phyloP scores from a whole-genome alignment of 2,113 vertebrate species.

The Leucosticte australis region DNA sequence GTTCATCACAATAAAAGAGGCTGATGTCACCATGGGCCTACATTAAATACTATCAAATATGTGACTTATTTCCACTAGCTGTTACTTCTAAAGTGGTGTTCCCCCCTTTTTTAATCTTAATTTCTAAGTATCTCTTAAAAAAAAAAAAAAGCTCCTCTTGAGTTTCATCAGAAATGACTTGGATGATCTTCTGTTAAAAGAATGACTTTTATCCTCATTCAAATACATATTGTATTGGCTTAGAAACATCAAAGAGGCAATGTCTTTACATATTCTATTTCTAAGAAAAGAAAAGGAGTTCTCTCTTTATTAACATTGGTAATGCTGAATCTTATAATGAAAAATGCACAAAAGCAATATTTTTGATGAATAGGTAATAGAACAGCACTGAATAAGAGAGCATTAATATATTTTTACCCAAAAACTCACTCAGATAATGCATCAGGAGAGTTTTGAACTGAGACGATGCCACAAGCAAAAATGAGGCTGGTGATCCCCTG shows the following conservation, averaged over 20 bases:
- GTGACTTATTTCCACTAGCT: neutral
- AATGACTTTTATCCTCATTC: conserved; percentile 75
- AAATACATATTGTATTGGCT: conserved; percentile 81
- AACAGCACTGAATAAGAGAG: conserved; percentile 48
- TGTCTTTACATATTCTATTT: conserved; percentile 81
- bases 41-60: neutral
- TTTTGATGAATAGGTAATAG: conserved; percentile 83
- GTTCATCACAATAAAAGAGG: neutral
- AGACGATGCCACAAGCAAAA: neutral
- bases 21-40: neutral
- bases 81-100: neutral
- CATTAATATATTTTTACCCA: conserved; percentile 54
- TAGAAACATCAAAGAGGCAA: conserved; percentile 78
- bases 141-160: neutral
- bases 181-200: conserved; percentile 67
- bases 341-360: conserved; percentile 80
- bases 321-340: conserved; percentile 83
- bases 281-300: conserved; percentile 73
- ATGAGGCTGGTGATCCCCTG: neutral
- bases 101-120: neutral
- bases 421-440: conserved; percentile 24
- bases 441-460: conserved; percentile 5
- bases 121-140: neutral
- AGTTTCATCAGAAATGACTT: conserved; percentile 65
- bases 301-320: conserved; percentile 80